Conservation (phyloP, 2,888 invertebrate species). For the Limnephilus auricula region DNA sequence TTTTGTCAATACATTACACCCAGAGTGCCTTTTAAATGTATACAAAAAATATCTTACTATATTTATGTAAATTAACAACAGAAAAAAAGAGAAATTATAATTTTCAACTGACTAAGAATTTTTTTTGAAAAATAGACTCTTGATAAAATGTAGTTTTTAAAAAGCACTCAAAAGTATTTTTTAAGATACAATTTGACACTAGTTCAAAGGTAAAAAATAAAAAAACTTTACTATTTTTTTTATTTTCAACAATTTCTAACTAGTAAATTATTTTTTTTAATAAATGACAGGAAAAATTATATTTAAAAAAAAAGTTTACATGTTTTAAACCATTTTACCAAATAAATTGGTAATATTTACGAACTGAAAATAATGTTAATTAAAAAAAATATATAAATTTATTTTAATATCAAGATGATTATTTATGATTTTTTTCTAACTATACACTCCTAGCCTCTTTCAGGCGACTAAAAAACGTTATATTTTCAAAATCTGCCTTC, state of each 20-base stretch:
- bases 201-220: neutral
- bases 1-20: slow-evolving; percentile 13
- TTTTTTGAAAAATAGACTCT: neutral
- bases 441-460: slow-evolving; percentile 25
- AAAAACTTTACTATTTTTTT: neutral
- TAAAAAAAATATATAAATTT: slow-evolving; percentile 33
- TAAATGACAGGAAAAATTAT: slow-evolving; percentile 22
- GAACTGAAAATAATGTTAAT: slow-evolving; percentile 29
- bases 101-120: neutral
- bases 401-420: slow-evolving; percentile 37
- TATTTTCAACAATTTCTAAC: neutral
- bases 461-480: neutral
- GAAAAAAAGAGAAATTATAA: neutral
- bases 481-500: slow-evolving; percentile 13
- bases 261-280: neutral
- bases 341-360: slow-evolving; percentile 6
- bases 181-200: neutral
- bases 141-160: neutral
- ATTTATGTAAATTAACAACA: neutral
- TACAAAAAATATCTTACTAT: neutral
- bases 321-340: slow-evolving; percentile 15
- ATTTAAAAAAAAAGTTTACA: slow-evolving; percentile 13
- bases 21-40: neutral
- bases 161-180: neutral
- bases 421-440: slow-evolving; percentile 36